Evolutionary conservation across 2,113 vertebrate genomes (phyloP).

Genomic region (Paradisaea rubra): DNA sequence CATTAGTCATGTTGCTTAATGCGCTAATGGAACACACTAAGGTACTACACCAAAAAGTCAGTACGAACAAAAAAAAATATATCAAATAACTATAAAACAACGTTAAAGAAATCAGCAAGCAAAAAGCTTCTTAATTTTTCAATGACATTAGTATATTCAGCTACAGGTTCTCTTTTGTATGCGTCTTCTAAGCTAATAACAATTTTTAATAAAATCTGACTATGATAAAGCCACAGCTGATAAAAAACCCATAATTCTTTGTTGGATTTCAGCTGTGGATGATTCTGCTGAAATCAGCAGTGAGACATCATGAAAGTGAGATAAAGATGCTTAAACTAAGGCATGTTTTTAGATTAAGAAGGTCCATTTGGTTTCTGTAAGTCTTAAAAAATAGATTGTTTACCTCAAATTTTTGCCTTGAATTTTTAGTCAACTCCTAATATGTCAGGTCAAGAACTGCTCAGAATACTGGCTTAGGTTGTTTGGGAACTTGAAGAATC

Average conservation of each 20-base stretch:
- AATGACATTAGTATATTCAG: not conserved
- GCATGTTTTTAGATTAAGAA: not conserved
- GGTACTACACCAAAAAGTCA: not conserved
- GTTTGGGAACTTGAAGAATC: not conserved
- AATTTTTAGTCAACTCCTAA: not conserved
- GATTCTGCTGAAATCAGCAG: not conserved
- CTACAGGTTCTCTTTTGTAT: not conserved
- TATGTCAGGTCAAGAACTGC: not conserved
- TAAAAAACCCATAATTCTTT: not conserved
- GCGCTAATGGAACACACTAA: not conserved
- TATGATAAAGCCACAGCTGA: not conserved
- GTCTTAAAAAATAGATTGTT: not conserved
- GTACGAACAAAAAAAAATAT: not conserved
- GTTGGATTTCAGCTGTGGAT: not conserved
- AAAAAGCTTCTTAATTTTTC: not conserved
- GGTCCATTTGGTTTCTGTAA: not conserved
- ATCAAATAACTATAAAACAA: not conserved
- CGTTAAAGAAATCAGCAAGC: not conserved
- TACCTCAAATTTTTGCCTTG: not conserved
- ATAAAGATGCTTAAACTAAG: not conserved
- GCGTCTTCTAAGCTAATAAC: not conserved
- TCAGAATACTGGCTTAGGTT: not conserved
- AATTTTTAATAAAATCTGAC: not conserved
- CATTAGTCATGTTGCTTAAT: not conserved
- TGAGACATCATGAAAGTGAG: not conserved